Evolutionary conservation across 2,888 invertebrate species (phyloP), one percentile per base, ranked within the genome.

Genomic region (Teleogryllus oceanicus): DNA sequence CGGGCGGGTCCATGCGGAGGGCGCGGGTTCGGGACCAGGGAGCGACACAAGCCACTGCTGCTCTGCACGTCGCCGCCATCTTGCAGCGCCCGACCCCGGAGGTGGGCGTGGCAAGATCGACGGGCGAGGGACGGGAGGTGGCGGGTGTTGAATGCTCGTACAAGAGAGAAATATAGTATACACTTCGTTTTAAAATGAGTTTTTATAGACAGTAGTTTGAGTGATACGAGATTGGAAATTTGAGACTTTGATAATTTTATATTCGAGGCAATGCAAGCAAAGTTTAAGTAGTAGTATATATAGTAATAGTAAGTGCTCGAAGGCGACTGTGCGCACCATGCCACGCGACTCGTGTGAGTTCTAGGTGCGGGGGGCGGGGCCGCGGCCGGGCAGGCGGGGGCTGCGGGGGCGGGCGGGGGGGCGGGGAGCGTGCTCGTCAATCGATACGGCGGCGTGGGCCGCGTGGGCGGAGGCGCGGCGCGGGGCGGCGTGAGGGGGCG

Each of bases 231-330:
- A 62, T 62, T 62, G n/a, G 62, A 62, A 62, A 62, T n/a, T 62
- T 62, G 16, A 62, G n/a, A 62, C 62, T 62, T 62, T 62, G 62
- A 62, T 11, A 62, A 62, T 62, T 62, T 62, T 62, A 62, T 62
- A 62, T 62, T 62, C 62, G 62, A 62, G 62, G n/a, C 62, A 62
- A 62, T 62, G 62, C 62, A 62, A 62, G 62, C 62, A 62, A 62
- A 62, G 62, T 62, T 62, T 18, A 62, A 62, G n/a, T 62, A 13
- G 62, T 62, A 62, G 62, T 62, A 62, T 13, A 18, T 18, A 62
- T 62, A 62, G n/a, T 62, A 62, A 62, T 62, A 62, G 62, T 62
- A 11, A n/a, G 62, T 62, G 62, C 62, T 62, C 62, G 62, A 62
- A 37, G 62, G 62, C 62, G 62, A 62, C 62, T 62, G 62, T 62